Evolutionary conservation across 64 coral and sea anemone genomes (phyloP), one percentile per base, ranked within the genome.

Genomic region (Acropora yongei): DNA sequence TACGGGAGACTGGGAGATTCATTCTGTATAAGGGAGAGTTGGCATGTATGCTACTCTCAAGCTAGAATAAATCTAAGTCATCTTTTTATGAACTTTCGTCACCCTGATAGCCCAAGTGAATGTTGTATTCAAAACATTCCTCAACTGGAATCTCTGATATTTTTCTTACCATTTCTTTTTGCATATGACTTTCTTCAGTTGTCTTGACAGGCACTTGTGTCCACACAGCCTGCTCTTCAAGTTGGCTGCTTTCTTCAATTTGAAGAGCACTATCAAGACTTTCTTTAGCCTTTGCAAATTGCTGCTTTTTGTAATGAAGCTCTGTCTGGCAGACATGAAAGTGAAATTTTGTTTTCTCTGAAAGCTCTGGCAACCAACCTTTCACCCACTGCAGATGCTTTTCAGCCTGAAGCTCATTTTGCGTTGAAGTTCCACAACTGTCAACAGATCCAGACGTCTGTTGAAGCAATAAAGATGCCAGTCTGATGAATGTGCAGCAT

Each of bases 311-410:
- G 13, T 82, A 82, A 77, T 68, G 46, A 16, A 91, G 69, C 43
- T 97, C 92, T 57, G 95, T 89, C 12, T 79, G 53, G 20, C 95
- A 97, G 51, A 94, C 77, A 79, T 91, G 68, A 81, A 91, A 97
- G 60, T 91, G 75, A 16, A 94, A 79, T n/a, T 94, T 97, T 18
- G 92, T 97, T 49, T 55, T 86, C 57, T 78, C 67, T 19, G 92
- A 94, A 1, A 97, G 51, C 75, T 86, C 85, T 66, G 87, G 68
- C 14, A 97, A 20, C 40, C 82, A 77, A 78, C 80, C 49, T 44
- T 61, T 17, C 1, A 94, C 78, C 46, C 41, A 13, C 16, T 77
- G 30, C 13, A 97, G 78, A 11, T 90, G 50, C n/a, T 90, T 90
- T 4, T 91, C 60, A 71, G 77, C 78, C 2, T 87, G 41, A 40